Conservation (phyloP, 2,797 vertebrate species). For the Malacoctenus gilli region DNA sequence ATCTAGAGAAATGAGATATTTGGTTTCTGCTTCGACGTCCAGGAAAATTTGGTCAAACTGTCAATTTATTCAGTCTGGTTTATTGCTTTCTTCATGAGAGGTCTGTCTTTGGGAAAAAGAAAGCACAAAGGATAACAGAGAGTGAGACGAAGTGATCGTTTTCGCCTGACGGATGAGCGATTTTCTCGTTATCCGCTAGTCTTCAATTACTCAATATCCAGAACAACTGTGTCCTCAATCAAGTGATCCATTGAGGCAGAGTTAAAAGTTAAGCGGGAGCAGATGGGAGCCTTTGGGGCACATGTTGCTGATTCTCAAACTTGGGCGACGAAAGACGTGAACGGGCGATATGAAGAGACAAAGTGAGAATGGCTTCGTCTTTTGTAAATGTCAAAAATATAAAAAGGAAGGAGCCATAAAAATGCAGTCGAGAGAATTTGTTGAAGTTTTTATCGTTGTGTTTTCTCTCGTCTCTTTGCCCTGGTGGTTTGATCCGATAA, state of each 20-base stretch:
- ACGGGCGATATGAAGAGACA: too few relatives aligned
- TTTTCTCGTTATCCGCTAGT: slow-evolving; percentile 76
- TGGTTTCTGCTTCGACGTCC: slow-evolving; percentile 24
- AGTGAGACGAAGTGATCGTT: slow-evolving; percentile 44
- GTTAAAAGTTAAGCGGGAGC: slow-evolving; percentile 70
- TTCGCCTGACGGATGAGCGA: slow-evolving; percentile 56
- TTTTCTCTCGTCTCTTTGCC: slow-evolving; percentile 12
- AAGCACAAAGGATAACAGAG: neutral
- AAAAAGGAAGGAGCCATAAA: slow-evolving; percentile 7
- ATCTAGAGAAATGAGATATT: slow-evolving; percentile 36
- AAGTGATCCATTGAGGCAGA: slow-evolving; percentile 69
- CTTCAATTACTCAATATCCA: slow-evolving; percentile 78
- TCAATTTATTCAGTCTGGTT: slow-evolving; percentile 28
- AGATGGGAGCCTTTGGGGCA: slow-evolving; percentile 68
- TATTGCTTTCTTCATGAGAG: slow-evolving; percentile 49
- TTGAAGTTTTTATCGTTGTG: slow-evolving; percentile 20
- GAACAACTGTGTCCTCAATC: slow-evolving; percentile 73
- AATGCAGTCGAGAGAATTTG: slow-evolving; percentile 16
- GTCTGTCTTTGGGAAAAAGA: slow-evolving; percentile 31
- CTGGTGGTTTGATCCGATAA: slow-evolving; percentile 15
- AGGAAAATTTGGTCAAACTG: slow-evolving; percentile 46
- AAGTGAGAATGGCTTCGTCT: slow-evolving; percentile 17
- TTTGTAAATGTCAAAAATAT: slow-evolving; percentile 11
- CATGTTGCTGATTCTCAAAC: slow-evolving; percentile 22
- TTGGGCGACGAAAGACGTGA: too few relatives aligned